Evolutionary conservation across 2,797 vertebrate species (phyloP).

Genomic region (Aythya fuligula): DNA sequence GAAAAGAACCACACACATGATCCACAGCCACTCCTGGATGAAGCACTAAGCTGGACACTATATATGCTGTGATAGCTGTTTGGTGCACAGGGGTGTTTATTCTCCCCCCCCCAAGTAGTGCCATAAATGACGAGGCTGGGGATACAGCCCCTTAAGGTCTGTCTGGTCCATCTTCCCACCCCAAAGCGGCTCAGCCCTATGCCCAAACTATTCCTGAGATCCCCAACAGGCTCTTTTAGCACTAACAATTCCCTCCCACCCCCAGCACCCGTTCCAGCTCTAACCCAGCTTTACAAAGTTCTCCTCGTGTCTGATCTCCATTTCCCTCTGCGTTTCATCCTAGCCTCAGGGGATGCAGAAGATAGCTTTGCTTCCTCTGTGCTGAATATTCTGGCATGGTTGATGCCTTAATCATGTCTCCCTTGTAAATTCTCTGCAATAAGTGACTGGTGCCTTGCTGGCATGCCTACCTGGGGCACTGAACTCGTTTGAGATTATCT

Average conservation of each 20-base stretch:
- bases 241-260: not conserved
- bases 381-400: not conserved
- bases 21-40: not conserved
- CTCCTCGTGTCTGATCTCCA: not conserved
- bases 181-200: not conserved
- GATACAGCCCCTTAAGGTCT: not conserved
- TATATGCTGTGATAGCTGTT: not conserved
- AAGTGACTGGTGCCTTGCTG: not conserved
- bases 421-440: not conserved
- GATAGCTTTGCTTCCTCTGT: not conserved
- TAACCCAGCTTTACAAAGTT: not conserved
- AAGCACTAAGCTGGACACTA: not conserved
- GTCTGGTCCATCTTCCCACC: not conserved
- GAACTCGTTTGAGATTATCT: not conserved
- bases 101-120: rapidly evolving
- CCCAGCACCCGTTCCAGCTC: not conserved
- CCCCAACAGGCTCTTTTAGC: not conserved
- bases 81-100: rapidly evolving
- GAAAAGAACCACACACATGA: rapidly evolving
- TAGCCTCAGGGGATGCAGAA: not conserved
- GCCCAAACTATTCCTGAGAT: not conserved
- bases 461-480: not conserved
- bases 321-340: not conserved
- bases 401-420: not conserved
- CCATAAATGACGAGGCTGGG: not conserved